Conservation (phyloP, 1,140 invertebrate genomes). For the Rhynchophorus ferrugineus region DNA sequence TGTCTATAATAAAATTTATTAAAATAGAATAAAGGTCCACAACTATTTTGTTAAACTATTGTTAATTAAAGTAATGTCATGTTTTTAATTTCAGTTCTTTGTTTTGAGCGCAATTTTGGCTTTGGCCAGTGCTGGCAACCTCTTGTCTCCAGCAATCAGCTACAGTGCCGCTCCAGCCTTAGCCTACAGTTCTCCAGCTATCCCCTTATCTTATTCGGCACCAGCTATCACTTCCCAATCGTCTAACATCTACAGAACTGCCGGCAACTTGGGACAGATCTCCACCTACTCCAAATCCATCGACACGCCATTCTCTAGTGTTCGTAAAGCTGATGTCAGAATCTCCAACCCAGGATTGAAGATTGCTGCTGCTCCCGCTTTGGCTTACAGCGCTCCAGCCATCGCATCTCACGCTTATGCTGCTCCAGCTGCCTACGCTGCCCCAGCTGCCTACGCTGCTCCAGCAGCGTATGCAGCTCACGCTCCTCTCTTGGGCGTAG, state of each 20-base stretch:
- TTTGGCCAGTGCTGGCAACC: constrained; percentile 51
- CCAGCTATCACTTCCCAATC: constrained; percentile 50
- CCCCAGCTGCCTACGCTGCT: constrained; percentile 41
- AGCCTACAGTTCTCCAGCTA: constrained; percentile 28
- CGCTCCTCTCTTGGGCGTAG: constrained; percentile 32
- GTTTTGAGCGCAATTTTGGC: constrained; percentile 58
- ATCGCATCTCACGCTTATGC: constrained; percentile 39
- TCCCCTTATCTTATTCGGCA: constrained; percentile 34
- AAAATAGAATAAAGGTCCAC: too few species aligned
- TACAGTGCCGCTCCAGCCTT: constrained; percentile 24
- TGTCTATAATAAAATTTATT: too few species aligned
- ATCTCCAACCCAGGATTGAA: constrained; percentile 54
- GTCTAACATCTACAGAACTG: constrained; percentile 53
- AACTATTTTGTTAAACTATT: too few species aligned
- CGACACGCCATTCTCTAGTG: constrained; percentile 60
- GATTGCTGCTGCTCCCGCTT: constrained; percentile 32
- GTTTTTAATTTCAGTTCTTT: constrained; percentile 50
- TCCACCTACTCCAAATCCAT: constrained; percentile 57
- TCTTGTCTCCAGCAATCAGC: constrained; percentile 43
- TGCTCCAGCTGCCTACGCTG: constrained; percentile 24
- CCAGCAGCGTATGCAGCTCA: constrained; percentile 39
- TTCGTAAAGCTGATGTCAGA: constrained; percentile 54
- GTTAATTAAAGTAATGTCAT: too few species aligned
- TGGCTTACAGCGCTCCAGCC: constrained; percentile 10
- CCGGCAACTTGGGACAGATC: constrained; percentile 55